Conservation (phyloP, 2,888 invertebrate species). For the Drosophila barbarae region DNA sequence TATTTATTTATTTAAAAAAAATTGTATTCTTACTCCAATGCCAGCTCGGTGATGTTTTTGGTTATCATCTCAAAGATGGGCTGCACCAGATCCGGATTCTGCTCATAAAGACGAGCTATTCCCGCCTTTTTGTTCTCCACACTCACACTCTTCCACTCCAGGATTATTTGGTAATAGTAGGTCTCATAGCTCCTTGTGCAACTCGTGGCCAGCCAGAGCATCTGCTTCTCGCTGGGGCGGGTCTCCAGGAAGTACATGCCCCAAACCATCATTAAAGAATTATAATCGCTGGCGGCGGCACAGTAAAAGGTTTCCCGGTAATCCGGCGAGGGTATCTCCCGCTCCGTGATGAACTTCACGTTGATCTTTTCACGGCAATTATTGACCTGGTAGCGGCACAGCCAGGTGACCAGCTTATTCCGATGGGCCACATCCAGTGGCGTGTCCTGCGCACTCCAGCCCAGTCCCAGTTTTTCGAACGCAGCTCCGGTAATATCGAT, state of each 20-base stretch:
- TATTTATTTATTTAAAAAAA: too few species aligned
- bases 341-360: constrained; percentile 65
- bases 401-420: constrained; percentile 82
- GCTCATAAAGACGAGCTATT: constrained; percentile 80
- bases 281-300: constrained; percentile 46
- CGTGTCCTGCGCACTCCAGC: constrained; percentile 77
- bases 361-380: constrained; percentile 81
- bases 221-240: constrained; percentile 84
- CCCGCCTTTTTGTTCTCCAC: constrained; percentile 54
- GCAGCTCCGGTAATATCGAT: constrained; percentile 79
- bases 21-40: constrained; percentile 55
- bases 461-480: constrained; percentile 81
- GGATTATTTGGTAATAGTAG: constrained; percentile 81
- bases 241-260: constrained; percentile 81
- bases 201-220: constrained; percentile 84
- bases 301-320: constrained; percentile 69
- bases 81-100: constrained; percentile 79
- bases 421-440: constrained; percentile 83
- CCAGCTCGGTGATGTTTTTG: constrained; percentile 46
- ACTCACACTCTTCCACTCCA: constrained; percentile 56
- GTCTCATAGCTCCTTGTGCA: constrained; percentile 83
- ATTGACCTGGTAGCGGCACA: constrained; percentile 83
- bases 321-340: constrained; percentile 52
- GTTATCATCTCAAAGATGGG: constrained; percentile 60
- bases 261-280: constrained; percentile 75